These are phyloP conservation scores for Triplophysa yarkandensis DNA, from an alignment of 2,797 vertebrate species.

Conservation along the genomic window DNA sequence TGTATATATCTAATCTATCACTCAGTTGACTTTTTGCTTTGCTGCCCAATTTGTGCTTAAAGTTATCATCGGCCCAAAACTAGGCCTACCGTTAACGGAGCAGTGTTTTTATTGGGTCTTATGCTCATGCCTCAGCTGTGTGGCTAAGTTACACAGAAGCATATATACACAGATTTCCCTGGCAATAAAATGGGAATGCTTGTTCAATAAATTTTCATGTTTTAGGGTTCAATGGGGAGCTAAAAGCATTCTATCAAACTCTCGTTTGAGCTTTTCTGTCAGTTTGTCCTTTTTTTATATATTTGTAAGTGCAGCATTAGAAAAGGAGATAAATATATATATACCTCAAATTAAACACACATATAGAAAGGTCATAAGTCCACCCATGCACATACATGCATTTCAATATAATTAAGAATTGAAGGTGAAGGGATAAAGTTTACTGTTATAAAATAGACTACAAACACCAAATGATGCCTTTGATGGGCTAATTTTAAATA, in stretches of 20 bases:
- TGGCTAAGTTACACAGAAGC: constrained; percentile 13
- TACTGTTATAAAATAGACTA: constrained; percentile 64
- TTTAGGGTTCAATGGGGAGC: constrained; percentile 51
- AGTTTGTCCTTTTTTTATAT: too few relatives aligned
- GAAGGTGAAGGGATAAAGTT: constrained; percentile 48
- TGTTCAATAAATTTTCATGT: constrained; percentile 72
- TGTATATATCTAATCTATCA: too few relatives aligned
- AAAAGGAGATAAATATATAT: too few relatives aligned
- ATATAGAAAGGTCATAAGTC: background rate
- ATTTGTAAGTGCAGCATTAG: too few relatives aligned
- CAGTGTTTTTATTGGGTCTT: too few relatives aligned
- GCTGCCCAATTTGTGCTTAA: too few relatives aligned
- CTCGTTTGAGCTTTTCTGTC: too few relatives aligned
- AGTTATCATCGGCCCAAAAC: too few relatives aligned
- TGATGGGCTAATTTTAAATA: constrained; percentile 74
- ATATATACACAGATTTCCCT: constrained; percentile 47
- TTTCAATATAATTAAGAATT: constrained; percentile 36
- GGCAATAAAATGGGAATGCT: constrained; percentile 62
- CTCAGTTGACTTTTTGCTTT: too few relatives aligned
- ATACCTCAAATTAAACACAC: too few relatives aligned
- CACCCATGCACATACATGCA: constrained; percentile 8
- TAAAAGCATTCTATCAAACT: constrained; percentile 58
- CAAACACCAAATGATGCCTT: constrained; percentile 66
- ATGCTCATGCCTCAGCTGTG: background rate
- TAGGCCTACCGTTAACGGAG: too few relatives aligned